Base-by-base conservation (phyloP, 2,113 vertebrate species). In the Petromus typicus region DNA sequence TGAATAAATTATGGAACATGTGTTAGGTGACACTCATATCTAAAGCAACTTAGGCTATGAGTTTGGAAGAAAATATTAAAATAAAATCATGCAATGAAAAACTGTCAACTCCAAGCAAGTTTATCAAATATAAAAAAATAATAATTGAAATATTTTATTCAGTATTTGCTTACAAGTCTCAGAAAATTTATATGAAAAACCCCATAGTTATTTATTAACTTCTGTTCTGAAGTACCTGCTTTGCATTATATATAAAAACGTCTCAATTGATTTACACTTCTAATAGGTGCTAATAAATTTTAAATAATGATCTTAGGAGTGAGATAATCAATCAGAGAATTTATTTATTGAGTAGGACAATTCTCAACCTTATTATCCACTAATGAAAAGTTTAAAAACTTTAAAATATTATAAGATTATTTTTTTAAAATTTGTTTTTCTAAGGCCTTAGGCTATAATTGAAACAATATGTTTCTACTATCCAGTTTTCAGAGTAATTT, bases 281-380 rank as follows among this genome's bases (percentile, higher is more conserved):
- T 83, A 92, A 64, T 2, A 97, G 89, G 71, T 92, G 23, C 25
- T 84, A 93, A n/a, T 63, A 92, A 75, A n/a, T 71, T 43, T 16
- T 59, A 69, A 93, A 43, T 5, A 85, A 0, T 95, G 73, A 73
- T 73, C 43, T 40, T 91, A 30, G 18, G 73, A 40, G 4, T 11
- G 94, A 76, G 88, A 87, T 93, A 43, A 78, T 27, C n/a, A 66
- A 87, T 95, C 69, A 97, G 96, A 79, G 63, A 43, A 82, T 37
- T 40, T 22, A 71, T 40, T 73, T 51, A 75, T 90, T 85, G 22
- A 83, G 69, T 95, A 95, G 66, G 76, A 1, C 27, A 96, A 2
- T 32, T 96, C n/a, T 97, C 14, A 63, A 66, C 43, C 71, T 22
- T 43, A 16, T 34, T 84, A 64, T 94, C 61, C 92, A 86, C 37